Percentiles rank a stretch among this genome's conserved stretches.
Conservation (phyloP, 2,113 vertebrate genomes). For the Indicator maculatus region DNA sequence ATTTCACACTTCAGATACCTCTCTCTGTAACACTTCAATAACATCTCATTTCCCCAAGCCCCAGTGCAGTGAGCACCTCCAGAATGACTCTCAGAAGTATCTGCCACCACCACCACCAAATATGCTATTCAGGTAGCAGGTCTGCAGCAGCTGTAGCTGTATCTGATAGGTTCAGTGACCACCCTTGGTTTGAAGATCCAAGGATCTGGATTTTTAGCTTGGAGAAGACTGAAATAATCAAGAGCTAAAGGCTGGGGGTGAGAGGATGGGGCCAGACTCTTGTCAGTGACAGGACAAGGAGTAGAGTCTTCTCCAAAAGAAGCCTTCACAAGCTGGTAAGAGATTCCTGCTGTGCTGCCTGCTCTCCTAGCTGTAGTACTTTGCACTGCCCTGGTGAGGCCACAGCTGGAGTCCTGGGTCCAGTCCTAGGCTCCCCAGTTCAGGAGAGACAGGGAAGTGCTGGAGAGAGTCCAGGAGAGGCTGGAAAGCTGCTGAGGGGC, state of each 20-base stretch:
- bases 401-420: no score
- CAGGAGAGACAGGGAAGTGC: no score
- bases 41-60: neutral
- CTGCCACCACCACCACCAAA: neutral
- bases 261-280: no score
- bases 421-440: no score
- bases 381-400: no score
- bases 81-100: neutral
- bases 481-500: no score
- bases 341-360: neutral
- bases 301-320: conserved; percentile 87
- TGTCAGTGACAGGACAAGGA: no score
- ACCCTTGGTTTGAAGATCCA: neutral
- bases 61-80: neutral
- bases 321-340: conserved; percentile 90
- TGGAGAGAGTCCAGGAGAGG: no score
- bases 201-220: no score
- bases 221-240: no score
- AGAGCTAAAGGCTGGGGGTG: no score
- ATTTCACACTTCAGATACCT: neutral
- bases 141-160: neutral
- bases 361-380: neutral
- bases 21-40: neutral
- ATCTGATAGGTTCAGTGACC: neutral
- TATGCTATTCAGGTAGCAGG: neutral